Base-by-base conservation (phyloP, 2,888 invertebrate genomes). In the Synanthedon tipuliformis region DNA sequence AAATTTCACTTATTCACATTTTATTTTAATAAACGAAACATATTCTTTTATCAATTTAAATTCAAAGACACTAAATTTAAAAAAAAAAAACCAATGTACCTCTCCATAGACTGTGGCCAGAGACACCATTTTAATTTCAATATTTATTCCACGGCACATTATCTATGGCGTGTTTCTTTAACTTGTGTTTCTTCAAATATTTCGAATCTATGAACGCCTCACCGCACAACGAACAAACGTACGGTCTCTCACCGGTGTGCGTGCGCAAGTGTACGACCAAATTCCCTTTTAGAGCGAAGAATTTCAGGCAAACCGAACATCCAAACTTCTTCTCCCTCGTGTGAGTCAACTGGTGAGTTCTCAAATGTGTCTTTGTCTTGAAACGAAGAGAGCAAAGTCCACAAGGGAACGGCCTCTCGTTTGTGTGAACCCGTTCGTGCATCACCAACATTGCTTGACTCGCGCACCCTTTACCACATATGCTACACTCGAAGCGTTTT, bases 191-290 rank as follows among this genome's bases (percentile, higher is more conserved):
- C 55, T 88, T 88, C 52, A 88, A 71, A 67, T 88, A 88, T 66
- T 88, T 88, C 0, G 88, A 88, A 61, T 89, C 89, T 60, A 88
- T 88, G 55, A 88, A 89, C 0, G 86, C 81, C 56, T 88, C 88
- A 0, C 72, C 75, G 54, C 89, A 89, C 13, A 83, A 57, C 0
- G 75, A 68, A 58, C 89, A 89, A 0, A 80, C 71, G 61, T 88
- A 89, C 0, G 89, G 89, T 0, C 88, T 57, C 55, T 89, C 89
- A 0, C 89, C 89, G 0, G 89, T 89, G 55, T 89, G 89, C 0
- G 88, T 88, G 4, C 89, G 62, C 50, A 86, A 66, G 63, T 89
- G 89, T 1, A 89, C 86, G 0, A 88, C 87, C 45, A 88, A 67
- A 58, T 88, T 88, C 0, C 88, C 88, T 67, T 88, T 88, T 3